phyloP scores from a whole-genome alignment of 2,888 invertebrate species.

The Chalcis sispes region DNA sequence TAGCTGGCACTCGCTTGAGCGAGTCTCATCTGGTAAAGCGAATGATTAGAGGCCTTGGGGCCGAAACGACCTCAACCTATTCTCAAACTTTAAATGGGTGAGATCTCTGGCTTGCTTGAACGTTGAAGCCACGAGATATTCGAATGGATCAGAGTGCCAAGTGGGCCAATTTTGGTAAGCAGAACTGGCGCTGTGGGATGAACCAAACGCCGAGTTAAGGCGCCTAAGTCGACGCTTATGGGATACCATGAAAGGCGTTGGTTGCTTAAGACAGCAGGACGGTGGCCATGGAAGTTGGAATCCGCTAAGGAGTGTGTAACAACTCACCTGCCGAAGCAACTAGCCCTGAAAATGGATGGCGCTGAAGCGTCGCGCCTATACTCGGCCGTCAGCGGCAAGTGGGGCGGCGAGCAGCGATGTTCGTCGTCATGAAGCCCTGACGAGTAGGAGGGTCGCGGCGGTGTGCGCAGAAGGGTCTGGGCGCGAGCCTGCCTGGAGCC shows the following conservation, averaged over 20 bases:
- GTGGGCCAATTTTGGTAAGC: too few relatives aligned
- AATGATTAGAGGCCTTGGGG: conserved; percentile 85
- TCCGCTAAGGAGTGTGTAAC: conserved; percentile 77
- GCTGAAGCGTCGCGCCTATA: conserved; percentile 79
- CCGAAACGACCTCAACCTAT: conserved; percentile 84
- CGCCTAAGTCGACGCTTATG: too few relatives aligned
- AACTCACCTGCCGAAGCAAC: conserved; percentile 81
- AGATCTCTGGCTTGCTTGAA: conserved; percentile 81
- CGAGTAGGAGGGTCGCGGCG: conserved; percentile 77
- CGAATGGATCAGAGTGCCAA: too few relatives aligned
- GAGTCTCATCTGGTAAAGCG: conserved; percentile 81
- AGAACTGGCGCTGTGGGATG: too few relatives aligned
- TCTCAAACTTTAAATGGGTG: conserved; percentile 87
- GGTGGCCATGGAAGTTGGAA: conserved; percentile 87
- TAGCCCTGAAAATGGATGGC: conserved; percentile 83
- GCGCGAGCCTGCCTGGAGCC: conserved; percentile 75
- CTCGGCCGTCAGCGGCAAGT: too few relatives aligned
- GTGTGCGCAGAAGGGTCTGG: conserved; percentile 76
- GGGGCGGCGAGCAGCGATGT: too few relatives aligned
- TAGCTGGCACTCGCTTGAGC: conserved; percentile 77
- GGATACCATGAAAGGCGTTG: conserved; percentile 78
- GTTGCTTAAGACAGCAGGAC: conserved; percentile 81
- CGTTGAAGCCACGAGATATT: conserved; percentile 76
- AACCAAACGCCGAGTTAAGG: too few relatives aligned
- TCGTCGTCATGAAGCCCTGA: conserved; percentile 72